Evolutionary conservation across 2,797 vertebrate genomes (phyloP).

Genomic region (Poecilia picta): DNA sequence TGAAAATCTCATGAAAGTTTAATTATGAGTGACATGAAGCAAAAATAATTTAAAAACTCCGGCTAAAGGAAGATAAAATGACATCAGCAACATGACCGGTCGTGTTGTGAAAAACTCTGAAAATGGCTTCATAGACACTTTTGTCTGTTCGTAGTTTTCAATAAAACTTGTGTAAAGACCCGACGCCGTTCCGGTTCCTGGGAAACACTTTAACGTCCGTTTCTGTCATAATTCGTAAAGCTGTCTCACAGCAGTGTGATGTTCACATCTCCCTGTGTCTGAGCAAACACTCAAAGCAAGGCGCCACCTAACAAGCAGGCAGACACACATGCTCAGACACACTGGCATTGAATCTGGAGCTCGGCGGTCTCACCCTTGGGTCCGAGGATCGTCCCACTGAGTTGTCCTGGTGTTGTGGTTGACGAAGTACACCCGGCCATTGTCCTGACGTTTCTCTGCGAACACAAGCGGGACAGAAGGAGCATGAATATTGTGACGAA

Average conservation of each 20-base stretch:
- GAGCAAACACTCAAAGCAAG: conserved; percentile 52
- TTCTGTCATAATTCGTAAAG: conserved; percentile 1
- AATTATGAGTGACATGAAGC: not conserved
- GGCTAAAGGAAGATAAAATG: conserved; percentile 1
- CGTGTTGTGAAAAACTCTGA: not conserved
- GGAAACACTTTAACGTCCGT: not conserved
- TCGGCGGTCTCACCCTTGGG: conserved; percentile 89
- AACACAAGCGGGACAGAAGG: conserved; percentile 23
- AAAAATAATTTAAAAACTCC: not conserved
- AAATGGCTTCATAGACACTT: not conserved
- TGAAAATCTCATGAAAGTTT: not conserved
- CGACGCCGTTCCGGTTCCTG: not conserved
- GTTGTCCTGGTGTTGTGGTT: conserved; percentile 98
- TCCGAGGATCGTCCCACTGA: conserved; percentile 97
- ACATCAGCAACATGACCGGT: not conserved
- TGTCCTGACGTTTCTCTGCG: conserved; percentile 98
- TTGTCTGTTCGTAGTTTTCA: not conserved
- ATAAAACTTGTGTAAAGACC: not conserved
- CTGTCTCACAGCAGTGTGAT: conserved; percentile 1
- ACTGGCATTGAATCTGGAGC: not conserved
- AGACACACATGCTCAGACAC: conserved; percentile 21
- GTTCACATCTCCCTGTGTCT: conserved; percentile 10
- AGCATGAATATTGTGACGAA: not conserved
- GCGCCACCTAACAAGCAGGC: conserved; percentile 32
- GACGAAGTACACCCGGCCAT: conserved; percentile 96